Base-by-base conservation (phyloP, 2,797 vertebrate genomes). In the Allenopithecus nigroviridis region DNA sequence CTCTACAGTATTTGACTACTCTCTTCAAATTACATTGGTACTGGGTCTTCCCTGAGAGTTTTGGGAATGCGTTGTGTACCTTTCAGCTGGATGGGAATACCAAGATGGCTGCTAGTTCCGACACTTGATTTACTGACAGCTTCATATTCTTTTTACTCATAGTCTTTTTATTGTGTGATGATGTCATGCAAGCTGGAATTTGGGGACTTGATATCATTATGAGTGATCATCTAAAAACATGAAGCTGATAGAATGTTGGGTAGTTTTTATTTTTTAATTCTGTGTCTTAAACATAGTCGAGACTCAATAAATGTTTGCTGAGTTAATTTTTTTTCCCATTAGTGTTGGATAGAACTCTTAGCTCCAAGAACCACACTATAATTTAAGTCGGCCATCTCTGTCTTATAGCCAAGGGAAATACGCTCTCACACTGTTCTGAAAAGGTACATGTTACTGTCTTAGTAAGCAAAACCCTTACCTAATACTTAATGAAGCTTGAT, bases 21-120 rank as follows among this genome's bases (percentile, higher is more conserved):
- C 59, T 80, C 80, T 95, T 97, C 93, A 81, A 83, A 90, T 91
- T 95, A 84, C 92, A 41, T 43, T 75, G 86, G 85, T 80, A 79
- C 95, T 89, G 84, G 96, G 95, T 97, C 95, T 98, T 97, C 85
- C 84, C 53, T 83, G 70, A 64, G 88, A 61, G 91, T 84, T 95
- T 79, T 88, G 96, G 80, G 89, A 93, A 86, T 78, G 95, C 41
- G 3, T 8, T 43, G 16, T 94, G 33, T 78, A 43, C 92, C 79
- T 94, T 75, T 86, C 76, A 46, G 75, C 74, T 55, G 43, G 53
- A 22, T 92, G 80, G 92, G 36, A 53, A 48, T 64, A 80, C 91
- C 94, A 95, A 87, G 84, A 89, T 87, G 97, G 88, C 83, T 89
- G n/a, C 80, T 83, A 24, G 48, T 48, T 50, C 48, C 81, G 74